These are phyloP conservation scores for Crenuchus spilurus DNA, from an alignment of 2,797 vertebrate species.

Conservation along the genomic window DNA sequence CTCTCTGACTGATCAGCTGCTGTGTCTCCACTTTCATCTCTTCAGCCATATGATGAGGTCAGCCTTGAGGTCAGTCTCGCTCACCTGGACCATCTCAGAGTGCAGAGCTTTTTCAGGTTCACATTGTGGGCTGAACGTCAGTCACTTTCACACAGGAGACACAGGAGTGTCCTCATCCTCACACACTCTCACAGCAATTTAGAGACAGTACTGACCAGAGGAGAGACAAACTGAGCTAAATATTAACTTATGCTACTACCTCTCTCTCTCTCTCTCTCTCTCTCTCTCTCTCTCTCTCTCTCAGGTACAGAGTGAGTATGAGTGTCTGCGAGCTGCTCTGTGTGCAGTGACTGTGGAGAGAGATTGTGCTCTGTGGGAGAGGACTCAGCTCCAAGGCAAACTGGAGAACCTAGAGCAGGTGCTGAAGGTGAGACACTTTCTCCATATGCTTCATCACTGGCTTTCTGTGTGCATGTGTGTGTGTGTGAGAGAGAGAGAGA, in stretches of 20 bases:
- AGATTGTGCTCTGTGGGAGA: slow-evolving; percentile 89
- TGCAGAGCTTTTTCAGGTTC: not conserved
- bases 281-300: slow-evolving; percentile 28
- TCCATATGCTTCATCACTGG: not conserved
- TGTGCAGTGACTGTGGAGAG: slow-evolving; percentile 85
- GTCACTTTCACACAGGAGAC: not conserved
- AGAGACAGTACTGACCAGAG: not conserved
- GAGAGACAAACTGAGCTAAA: not conserved
- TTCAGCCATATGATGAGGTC: slow-evolving; percentile 10
- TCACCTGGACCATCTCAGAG: not conserved
- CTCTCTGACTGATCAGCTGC: not conserved
- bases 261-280: slow-evolving; percentile 40
- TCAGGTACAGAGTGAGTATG: slow-evolving; percentile 91
- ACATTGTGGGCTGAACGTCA: not conserved
- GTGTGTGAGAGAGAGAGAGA: no score
- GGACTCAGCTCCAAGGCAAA: slow-evolving; percentile 93
- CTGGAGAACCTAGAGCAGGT: slow-evolving; percentile 99
- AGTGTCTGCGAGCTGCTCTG: slow-evolving; percentile 80
- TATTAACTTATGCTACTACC: not conserved
- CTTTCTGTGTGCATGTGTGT: no score
- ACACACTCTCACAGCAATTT: not conserved
- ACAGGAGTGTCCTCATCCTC: not conserved
- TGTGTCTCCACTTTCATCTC: slow-evolving; percentile 13
- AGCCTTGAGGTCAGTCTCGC: not conserved
- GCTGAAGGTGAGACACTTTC: slow-evolving; percentile 87